Percentiles rank a stretch among this genome's conserved stretches.
These are phyloP conservation scores for Tuberolachnus salignus DNA, from an alignment of 2,888 invertebrate species.

Conservation along the genomic window DNA sequence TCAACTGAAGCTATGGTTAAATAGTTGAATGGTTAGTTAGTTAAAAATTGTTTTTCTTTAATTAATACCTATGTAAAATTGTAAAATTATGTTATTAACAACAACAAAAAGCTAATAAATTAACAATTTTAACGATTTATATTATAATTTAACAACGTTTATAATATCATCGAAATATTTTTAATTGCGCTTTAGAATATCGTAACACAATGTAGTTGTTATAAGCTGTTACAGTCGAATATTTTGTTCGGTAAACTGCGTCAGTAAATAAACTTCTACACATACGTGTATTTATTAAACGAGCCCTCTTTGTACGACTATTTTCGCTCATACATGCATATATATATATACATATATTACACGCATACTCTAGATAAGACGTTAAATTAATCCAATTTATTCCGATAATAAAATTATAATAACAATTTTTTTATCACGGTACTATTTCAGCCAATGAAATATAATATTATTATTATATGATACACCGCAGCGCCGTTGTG, in stretches of 20 bases:
- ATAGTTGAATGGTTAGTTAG: slow-evolving; percentile 23
- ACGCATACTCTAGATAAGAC: slow-evolving; percentile 36
- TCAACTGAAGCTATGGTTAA: slow-evolving; percentile 13
- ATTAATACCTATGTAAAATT: no score
- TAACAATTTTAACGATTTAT: no score
- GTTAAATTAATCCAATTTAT: slow-evolving; percentile 21
- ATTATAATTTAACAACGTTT: no score
- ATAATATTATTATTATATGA: no score
- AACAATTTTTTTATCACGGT: slow-evolving; percentile 21
- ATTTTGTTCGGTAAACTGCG: slow-evolving; percentile 9
- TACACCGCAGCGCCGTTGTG: not conserved
- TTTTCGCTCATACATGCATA: no score
- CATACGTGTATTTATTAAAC: not conserved
- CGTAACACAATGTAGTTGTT: no score
- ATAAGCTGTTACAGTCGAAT: slow-evolving; percentile 1
- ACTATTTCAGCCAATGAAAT: not conserved
- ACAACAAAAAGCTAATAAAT: no score
- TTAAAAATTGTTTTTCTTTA: slow-evolving; percentile 4
- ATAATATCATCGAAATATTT: no score
- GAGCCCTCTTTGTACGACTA: not conserved
- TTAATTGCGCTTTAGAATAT: no score
- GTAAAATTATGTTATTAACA: no score
- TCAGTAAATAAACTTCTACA: not conserved
- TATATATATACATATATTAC: no score
- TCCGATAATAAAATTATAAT: slow-evolving; percentile 6